Percentiles rank a stretch among this genome's conserved stretches.
These are phyloP conservation scores for Kryphioiulus occultus DNA, from an alignment of 2,888 invertebrate genomes.

Conservation along the genomic window DNA sequence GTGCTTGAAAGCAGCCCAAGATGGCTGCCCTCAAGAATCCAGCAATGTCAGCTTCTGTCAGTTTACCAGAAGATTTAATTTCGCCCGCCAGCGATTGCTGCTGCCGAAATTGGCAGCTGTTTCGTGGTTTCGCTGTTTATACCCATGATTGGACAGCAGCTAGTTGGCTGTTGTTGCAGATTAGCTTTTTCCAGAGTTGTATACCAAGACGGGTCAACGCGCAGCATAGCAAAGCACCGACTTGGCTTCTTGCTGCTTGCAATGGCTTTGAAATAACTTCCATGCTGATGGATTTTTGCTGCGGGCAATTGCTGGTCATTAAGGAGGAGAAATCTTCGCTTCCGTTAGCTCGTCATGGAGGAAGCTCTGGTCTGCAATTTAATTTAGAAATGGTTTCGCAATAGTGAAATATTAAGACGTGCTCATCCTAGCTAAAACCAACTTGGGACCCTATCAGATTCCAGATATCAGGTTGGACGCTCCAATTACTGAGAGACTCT, in stretches of 20 bases:
- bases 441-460: neutral
- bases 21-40: neutral
- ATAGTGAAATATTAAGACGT: conserved; percentile 38
- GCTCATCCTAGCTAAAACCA: neutral
- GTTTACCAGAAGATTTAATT: neutral
- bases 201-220: neutral
- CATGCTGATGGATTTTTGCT: conserved; percentile 21
- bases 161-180: conserved; percentile 10
- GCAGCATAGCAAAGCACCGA: too few species aligned
- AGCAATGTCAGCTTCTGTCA: neutral
- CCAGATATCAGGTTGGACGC: neutral
- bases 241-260: neutral
- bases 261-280: neutral
- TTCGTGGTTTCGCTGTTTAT: neutral
- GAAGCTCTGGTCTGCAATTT: conserved; percentile 29
- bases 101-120: neutral
- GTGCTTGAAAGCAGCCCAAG: neutral
- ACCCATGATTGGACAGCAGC: neutral
- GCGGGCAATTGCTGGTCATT: neutral
- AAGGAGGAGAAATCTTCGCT: conserved; percentile 13
- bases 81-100: neutral
- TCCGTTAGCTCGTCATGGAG: conserved; percentile 24
- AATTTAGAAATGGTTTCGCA: conserved; percentile 1
- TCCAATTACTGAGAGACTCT: neutral
- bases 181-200: neutral